phyloP scores from a whole-genome alignment of 2,888 invertebrate genomes.

The Thereva nobilitata region DNA sequence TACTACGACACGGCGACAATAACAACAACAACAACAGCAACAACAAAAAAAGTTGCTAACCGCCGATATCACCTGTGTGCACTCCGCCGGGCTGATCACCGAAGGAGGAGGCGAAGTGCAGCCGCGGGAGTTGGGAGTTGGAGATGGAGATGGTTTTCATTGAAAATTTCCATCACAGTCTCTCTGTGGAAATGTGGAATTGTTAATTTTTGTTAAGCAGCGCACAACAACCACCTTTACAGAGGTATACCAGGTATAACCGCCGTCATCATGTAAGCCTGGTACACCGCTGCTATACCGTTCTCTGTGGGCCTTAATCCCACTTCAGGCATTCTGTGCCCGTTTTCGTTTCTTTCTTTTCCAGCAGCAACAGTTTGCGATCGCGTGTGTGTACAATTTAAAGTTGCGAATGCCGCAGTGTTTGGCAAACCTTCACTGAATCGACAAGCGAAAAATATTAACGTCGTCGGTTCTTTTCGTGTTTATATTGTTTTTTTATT shows the following conservation, averaged over 20 bases:
- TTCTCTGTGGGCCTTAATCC: slow-evolving; percentile 23
- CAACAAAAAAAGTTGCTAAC: too few relatives aligned
- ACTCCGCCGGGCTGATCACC: too few relatives aligned
- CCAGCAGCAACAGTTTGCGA: slow-evolving; percentile 15
- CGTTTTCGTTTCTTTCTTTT: slow-evolving; percentile 25
- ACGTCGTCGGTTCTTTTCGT: slow-evolving; percentile 6
- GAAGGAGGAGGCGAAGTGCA: too few relatives aligned
- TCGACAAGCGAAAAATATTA: slow-evolving; percentile 20
- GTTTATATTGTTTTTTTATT: too few relatives aligned
- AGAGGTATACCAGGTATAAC: too few relatives aligned
- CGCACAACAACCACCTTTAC: slow-evolving; percentile 10
- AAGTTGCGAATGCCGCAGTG: slow-evolving; percentile 19
- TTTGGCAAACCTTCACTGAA: slow-evolving; percentile 36
- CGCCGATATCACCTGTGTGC: too few relatives aligned
- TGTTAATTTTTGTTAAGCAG: slow-evolving; percentile 9
- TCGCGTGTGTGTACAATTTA: slow-evolving; percentile 18
- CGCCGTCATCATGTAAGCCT: slow-evolving; percentile 5
- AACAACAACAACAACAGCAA: too few relatives aligned
- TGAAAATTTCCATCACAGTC: slow-evolving; percentile 4
- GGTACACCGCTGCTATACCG: slow-evolving; percentile 18
- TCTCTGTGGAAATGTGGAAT: slow-evolving; percentile 9
- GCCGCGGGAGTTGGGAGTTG: not conserved
- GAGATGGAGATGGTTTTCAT: slow-evolving; percentile 12
- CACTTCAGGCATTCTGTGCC: slow-evolving; percentile 24
- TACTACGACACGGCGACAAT: too few relatives aligned